These are phyloP conservation scores for Microtus ochrogaster DNA, from an alignment of 2,113 vertebrate species.

Conservation along the genomic window DNA sequence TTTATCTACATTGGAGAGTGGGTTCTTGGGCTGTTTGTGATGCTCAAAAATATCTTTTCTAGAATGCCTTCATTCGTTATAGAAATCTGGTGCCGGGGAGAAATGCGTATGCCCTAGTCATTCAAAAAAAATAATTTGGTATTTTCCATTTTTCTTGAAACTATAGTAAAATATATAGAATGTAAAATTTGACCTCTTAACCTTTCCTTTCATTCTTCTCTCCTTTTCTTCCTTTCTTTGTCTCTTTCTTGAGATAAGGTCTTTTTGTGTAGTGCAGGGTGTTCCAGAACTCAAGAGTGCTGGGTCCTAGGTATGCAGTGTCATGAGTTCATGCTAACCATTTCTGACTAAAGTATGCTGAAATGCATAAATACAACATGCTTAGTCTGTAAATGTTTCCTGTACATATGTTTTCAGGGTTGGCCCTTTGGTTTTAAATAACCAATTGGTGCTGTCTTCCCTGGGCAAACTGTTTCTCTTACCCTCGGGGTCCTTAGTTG, in stretches of 20 bases:
- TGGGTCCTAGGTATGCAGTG: not conserved
- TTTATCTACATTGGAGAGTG: not conserved
- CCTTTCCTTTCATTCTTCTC: not conserved
- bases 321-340: not conserved
- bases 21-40: not conserved
- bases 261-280: not conserved
- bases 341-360: not conserved
- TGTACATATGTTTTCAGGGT: not conserved
- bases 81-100: not conserved
- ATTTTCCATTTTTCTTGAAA: conserved; percentile 16
- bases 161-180: not conserved
- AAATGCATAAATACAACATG: not conserved
- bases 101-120: not conserved
- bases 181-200: not conserved
- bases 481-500: not conserved
- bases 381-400: not conserved
- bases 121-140: conserved; percentile 2
- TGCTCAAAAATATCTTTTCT: not conserved
- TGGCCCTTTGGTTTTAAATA: not conserved
- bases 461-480: not conserved
- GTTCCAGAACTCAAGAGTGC: not conserved
- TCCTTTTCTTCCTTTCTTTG: not conserved
- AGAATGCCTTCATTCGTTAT: not conserved
- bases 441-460: not conserved
- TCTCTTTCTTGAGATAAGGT: not conserved